These are phyloP conservation scores for Acrobasis repandana DNA, from an alignment of 2,888 invertebrate species.

Conservation along the genomic window DNA sequence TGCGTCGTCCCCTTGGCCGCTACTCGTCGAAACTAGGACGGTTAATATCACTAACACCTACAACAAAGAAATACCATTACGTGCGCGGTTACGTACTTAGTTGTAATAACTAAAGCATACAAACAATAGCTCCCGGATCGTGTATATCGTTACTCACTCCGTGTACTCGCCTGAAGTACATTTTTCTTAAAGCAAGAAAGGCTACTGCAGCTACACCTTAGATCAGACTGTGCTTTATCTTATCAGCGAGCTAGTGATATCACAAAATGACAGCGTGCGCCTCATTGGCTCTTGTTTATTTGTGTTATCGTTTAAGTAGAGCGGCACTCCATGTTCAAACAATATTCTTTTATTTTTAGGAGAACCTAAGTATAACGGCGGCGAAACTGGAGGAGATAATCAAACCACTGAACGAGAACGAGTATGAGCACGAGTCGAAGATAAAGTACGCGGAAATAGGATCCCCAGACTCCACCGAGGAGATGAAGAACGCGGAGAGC, in stretches of 20 bases:
- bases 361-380: constrained; percentile 82
- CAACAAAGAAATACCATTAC: constrained; percentile 70
- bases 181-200: constrained; percentile 65
- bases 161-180: constrained; percentile 56
- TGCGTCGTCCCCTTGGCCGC: constrained; percentile 45
- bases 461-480: constrained; percentile 78
- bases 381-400: constrained; percentile 83
- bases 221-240: constrained; percentile 65
- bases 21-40: constrained; percentile 60
- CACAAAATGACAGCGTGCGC: constrained; percentile 62
- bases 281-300: constrained; percentile 66
- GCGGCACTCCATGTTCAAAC: constrained; percentile 56
- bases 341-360: constrained; percentile 75
- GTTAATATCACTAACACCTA: constrained; percentile 75
- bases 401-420: constrained; percentile 68
- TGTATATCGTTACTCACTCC: constrained; percentile 62
- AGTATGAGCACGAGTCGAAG: constrained; percentile 61
- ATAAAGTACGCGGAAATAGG: constrained; percentile 72
- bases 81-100: constrained; percentile 32
- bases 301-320: constrained; percentile 62
- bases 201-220: constrained; percentile 66
- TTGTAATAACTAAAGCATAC: constrained; percentile 30
- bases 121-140: constrained; percentile 40
- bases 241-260: constrained; percentile 70
- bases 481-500: constrained; percentile 80